Conservation (phyloP, 2,113 vertebrate genomes). For the Pelvicachromis taeniatus region DNA sequence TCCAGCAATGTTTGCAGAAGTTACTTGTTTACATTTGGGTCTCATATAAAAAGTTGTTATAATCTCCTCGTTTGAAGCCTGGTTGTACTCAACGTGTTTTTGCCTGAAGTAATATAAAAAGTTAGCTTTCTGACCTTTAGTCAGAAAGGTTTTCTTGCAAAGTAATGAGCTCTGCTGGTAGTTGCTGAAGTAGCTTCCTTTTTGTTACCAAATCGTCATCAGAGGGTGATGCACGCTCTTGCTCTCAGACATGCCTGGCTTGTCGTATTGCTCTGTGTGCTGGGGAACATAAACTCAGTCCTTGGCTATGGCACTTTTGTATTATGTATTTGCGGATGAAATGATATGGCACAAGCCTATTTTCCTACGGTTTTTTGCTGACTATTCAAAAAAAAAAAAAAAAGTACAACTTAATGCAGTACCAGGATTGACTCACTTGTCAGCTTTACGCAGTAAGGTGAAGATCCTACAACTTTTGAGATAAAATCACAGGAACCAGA, state of each 20-base stretch:
- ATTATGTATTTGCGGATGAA: neutral
- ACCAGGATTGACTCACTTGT: neutral
- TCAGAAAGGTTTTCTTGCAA: too few species aligned
- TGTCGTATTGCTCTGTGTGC: neutral
- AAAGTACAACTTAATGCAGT: neutral
- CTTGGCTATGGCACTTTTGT: neutral
- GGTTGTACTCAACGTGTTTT: too few species aligned
- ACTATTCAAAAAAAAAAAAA: neutral
- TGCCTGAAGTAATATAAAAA: too few species aligned
- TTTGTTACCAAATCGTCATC: too few species aligned
- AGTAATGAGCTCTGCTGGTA: too few species aligned
- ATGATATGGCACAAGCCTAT: neutral
- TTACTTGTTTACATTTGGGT: too few species aligned
- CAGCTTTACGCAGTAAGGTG: neutral
- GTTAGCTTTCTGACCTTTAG: too few species aligned
- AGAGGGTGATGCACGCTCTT: neutral
- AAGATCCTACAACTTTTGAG: neutral
- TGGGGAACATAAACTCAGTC: neutral
- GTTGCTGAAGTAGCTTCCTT: too few species aligned
- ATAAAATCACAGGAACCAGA: too few species aligned
- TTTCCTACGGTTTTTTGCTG: fast-evolving
- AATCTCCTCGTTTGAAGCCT: too few species aligned
- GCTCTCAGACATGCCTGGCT: neutral
- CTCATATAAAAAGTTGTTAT: too few species aligned
- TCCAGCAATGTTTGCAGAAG: too few species aligned